Evolutionary conservation across 1,140 invertebrate genomes (phyloP), one percentile per base, ranked within the genome.

Genomic region (Riptortus pedestris): DNA sequence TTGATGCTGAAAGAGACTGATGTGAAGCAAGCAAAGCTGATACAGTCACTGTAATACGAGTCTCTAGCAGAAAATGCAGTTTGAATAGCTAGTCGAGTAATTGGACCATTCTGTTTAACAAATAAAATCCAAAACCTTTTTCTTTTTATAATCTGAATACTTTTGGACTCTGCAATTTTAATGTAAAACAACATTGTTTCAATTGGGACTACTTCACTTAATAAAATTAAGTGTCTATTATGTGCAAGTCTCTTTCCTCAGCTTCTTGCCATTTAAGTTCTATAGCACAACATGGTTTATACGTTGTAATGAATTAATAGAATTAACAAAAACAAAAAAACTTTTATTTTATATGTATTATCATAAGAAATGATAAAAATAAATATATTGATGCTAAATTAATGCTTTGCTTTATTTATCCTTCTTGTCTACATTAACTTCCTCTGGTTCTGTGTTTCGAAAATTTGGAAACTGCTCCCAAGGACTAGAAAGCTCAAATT

Each of bases 391-490:
- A 38, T 38, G 14, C 31, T 38, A 38, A 7, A 7, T 38, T 38
- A 38, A 38, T 38, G 66, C 65, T 70, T 72, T 69, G 73, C 71
- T 69, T 78, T 74, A 66, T 77, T 76, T 22, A 38, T 75, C 71
- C 61, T 73, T 64, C 20, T 67, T 52, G 16, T 73, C 71, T 16
- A 70, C 71, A 70, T 65, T 72, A 29, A 84, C 75, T 71, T 84
- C 79, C 72, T 87, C 81, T 11, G 76, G 64, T 20, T 78, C 72
- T 27, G 76, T 73, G 64, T 80, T 76, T 70, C 87, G 76, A 76
- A 91, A 92, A 70, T 91, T 91, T 2, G 94, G 93, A 72, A 98
- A 98, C 70, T 91, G 89, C 78, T 99, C 96, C 96, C 96, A 99
- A 0, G 96, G 95, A 58, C 91, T 90, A 61, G 88, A 88, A 62